Evolutionary conservation across 1,140 invertebrate genomes (phyloP).

Genomic region (Mercenaria mercenaria): DNA sequence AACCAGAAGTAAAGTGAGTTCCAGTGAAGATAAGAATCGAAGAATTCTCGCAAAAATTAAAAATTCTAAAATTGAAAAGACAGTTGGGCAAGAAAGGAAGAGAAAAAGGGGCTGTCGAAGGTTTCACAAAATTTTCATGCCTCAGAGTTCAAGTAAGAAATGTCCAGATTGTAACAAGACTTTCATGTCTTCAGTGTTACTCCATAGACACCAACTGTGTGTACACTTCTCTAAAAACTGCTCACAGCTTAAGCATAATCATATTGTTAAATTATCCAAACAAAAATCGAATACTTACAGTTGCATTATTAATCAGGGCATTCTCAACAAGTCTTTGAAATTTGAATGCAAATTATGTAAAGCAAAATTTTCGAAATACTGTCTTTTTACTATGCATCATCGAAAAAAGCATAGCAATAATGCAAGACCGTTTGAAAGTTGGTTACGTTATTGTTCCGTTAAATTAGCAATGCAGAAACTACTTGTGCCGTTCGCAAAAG

Average conservation of each 20-base stretch:
- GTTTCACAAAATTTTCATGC: background rate
- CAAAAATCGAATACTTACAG: background rate
- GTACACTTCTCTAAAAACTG: background rate
- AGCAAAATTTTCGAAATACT: background rate
- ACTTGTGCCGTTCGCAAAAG: constrained; percentile 31
- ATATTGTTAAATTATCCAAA: background rate
- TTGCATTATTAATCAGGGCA: background rate
- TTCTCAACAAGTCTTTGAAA: background rate
- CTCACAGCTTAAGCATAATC: background rate
- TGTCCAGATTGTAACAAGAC: background rate
- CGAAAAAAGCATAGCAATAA: background rate
- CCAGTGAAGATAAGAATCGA: background rate
- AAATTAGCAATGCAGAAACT: constrained; percentile 3
- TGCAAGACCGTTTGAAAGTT: background rate
- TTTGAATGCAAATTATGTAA: background rate
- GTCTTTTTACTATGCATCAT: background rate
- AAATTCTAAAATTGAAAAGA: background rate
- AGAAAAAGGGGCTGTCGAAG: background rate
- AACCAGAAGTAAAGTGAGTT: background rate
- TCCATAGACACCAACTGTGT: background rate
- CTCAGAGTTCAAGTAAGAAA: background rate
- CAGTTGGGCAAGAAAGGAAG: background rate
- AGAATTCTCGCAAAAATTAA: background rate
- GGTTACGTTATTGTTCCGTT: constrained; percentile 5
- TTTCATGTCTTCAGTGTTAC: background rate